These are phyloP conservation scores for Beaufortia kweichowensis DNA, from an alignment of 2,113 vertebrate genomes.

Conservation along the genomic window DNA sequence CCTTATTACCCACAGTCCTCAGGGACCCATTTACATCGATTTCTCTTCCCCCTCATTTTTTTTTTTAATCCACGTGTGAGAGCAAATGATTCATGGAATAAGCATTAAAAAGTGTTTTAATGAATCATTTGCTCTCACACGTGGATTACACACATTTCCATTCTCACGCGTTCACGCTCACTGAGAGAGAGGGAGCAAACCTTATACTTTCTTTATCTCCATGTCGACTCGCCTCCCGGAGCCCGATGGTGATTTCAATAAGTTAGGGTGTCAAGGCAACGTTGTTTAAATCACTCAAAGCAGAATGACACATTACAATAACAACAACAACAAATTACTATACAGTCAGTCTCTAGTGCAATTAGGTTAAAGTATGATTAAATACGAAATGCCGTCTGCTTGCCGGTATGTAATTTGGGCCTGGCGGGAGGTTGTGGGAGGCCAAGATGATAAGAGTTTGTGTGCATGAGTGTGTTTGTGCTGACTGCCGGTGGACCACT, in stretches of 20 bases:
- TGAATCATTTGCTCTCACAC: conserved; percentile 40
- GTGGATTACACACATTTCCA: conserved; percentile 6
- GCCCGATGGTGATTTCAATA: conserved; percentile 31
- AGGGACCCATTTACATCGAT: conserved; percentile 56
- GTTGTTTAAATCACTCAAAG: conserved; percentile 54
- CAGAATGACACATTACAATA: conserved; percentile 42
- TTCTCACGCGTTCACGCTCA: not conserved
- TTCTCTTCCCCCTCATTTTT: conserved; percentile 43
- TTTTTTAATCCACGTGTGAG: conserved; percentile 55
- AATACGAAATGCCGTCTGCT: conserved; percentile 39
- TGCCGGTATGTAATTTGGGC: conserved; percentile 52
- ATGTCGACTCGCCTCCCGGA: conserved; percentile 25
- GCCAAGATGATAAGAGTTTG: conserved; percentile 53
- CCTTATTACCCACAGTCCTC: conserved; percentile 46
- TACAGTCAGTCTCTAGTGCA: conserved; percentile 36
- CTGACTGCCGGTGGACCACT: conserved; percentile 54
- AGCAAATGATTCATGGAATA: too few relatives aligned
- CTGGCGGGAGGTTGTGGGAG: conserved; percentile 39
- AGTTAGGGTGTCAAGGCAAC: conserved; percentile 41
- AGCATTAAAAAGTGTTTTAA: too few relatives aligned
- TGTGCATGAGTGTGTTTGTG: conserved; percentile 43
- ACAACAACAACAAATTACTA: conserved; percentile 54
- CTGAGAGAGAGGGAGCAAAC: not conserved
- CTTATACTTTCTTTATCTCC: not conserved
- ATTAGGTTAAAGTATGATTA: conserved; percentile 61